These are phyloP conservation scores for Petrocephalus zakoni DNA, from an alignment of 2,113 vertebrate genomes.

Conservation along the genomic window DNA sequence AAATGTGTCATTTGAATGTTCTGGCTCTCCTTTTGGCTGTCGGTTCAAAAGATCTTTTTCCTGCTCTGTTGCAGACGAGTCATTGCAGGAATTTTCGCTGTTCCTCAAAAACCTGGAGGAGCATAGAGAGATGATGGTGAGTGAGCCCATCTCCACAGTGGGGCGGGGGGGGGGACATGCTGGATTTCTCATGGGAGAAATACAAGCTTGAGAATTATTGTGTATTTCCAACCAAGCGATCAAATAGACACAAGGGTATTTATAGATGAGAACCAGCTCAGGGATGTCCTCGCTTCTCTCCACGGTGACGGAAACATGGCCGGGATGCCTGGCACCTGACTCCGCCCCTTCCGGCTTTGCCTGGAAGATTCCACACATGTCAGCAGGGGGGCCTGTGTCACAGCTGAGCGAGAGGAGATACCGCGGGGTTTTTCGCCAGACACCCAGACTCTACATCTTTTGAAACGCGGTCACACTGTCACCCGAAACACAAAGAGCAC, in stretches of 20 bases:
- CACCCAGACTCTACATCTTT: background rate
- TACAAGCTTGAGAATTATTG: background rate
- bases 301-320: background rate
- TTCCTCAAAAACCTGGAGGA: conserved; percentile 92
- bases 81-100: conserved; percentile 86
- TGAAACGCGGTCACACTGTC: no score
- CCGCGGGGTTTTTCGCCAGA: background rate
- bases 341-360: background rate
- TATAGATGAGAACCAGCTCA: background rate
- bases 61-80: conserved; percentile 74
- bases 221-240: background rate
- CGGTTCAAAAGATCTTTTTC: background rate
- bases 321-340: background rate
- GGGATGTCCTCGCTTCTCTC: background rate
- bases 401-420: background rate
- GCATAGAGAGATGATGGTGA: conserved; percentile 95
- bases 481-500: background rate
- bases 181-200: conserved; percentile 37
- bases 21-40: background rate
- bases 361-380: background rate
- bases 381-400: background rate
- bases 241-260: background rate
- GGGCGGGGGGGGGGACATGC: background rate
- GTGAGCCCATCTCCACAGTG: conserved; percentile 31
- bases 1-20: background rate